Evolutionary conservation across 2,888 invertebrate genomes (phyloP).

Genomic region (Spicauda simplicius): DNA sequence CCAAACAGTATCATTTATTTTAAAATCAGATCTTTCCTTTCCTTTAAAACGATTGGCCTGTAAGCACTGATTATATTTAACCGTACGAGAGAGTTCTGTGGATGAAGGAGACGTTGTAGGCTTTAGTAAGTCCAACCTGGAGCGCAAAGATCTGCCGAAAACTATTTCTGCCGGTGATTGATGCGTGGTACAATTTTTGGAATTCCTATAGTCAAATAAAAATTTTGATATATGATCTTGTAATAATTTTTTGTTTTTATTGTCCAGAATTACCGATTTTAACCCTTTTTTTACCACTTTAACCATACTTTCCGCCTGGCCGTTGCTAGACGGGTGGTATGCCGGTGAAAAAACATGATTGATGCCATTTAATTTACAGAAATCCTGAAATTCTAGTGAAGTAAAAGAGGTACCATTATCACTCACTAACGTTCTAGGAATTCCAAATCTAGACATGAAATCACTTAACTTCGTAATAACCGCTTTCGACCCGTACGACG

Average conservation of each 20-base stretch:
- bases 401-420: conserved; percentile 41
- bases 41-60: conserved; percentile 20
- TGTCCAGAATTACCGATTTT: conserved; percentile 35
- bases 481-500: conserved; percentile 9
- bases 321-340: conserved; percentile 37
- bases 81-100: conserved; percentile 4
- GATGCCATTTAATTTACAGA: conserved; percentile 38
- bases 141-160: conserved; percentile 10
- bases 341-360: conserved; percentile 31
- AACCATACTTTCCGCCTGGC: conserved; percentile 41
- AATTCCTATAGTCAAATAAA: conserved; percentile 12
- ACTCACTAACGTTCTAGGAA: conserved; percentile 31
- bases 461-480: conserved; percentile 35
- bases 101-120: conserved; percentile 12
- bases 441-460: conserved; percentile 37
- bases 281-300: conserved; percentile 44
- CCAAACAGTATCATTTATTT: conserved; percentile 15
- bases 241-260: too few species aligned
- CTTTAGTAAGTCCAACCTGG: conserved; percentile 25
- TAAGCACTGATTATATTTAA: conserved; percentile 12
- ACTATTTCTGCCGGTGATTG: conserved; percentile 29
- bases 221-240: conserved; percentile 20
- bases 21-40: too few species aligned
- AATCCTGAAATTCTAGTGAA: conserved; percentile 34
- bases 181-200: conserved; percentile 23